Conservation (phyloP, 2,888 invertebrate genomes). For the Uloborus plumipes region DNA sequence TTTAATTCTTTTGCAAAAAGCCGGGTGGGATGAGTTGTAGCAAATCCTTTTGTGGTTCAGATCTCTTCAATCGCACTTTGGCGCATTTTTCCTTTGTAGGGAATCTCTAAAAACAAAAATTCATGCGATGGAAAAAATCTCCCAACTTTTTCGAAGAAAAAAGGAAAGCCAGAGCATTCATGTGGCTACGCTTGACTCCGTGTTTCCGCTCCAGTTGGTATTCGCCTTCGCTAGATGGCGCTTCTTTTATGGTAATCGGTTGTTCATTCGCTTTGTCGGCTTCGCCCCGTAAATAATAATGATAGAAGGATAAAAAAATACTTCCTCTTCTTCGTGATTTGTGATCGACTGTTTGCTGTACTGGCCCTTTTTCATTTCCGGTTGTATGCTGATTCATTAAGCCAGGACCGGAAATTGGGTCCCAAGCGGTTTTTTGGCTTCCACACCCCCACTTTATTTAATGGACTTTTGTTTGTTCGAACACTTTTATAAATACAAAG, state of each 20-base stretch:
- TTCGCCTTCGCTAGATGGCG: constrained; percentile 57
- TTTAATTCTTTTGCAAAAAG: constrained; percentile 19
- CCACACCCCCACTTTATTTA: constrained; percentile 58
- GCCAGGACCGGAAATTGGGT: constrained; percentile 59
- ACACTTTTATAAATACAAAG: constrained; percentile 45
- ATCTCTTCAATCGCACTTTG: constrained; percentile 51
- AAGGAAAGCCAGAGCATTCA: constrained; percentile 25
- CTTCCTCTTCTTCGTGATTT: constrained; percentile 35
- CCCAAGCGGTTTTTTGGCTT: constrained; percentile 59
- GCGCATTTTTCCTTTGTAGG: constrained; percentile 22
- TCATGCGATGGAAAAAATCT: background rate
- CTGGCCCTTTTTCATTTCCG: constrained; percentile 61
- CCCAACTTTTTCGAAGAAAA: constrained; percentile 1
- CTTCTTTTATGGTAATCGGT: constrained; percentile 63
- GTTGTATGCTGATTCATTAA: constrained; percentile 62
- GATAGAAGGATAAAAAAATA: constrained; percentile 42
- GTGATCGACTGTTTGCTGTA: constrained; percentile 61
- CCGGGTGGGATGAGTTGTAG: constrained; percentile 7
- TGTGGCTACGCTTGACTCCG: constrained; percentile 45
- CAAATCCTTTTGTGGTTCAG: constrained; percentile 41
- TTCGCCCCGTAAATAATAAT: constrained; percentile 63
- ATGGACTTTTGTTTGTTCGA: constrained; percentile 60
- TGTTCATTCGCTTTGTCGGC: constrained; percentile 61
- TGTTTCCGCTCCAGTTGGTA: constrained; percentile 59
- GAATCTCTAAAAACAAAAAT: constrained; percentile 23